Base-by-base conservation (phyloP, 35 echinoderm and acorn worm species). In the Strongylocentrotus purpuratus region DNA sequence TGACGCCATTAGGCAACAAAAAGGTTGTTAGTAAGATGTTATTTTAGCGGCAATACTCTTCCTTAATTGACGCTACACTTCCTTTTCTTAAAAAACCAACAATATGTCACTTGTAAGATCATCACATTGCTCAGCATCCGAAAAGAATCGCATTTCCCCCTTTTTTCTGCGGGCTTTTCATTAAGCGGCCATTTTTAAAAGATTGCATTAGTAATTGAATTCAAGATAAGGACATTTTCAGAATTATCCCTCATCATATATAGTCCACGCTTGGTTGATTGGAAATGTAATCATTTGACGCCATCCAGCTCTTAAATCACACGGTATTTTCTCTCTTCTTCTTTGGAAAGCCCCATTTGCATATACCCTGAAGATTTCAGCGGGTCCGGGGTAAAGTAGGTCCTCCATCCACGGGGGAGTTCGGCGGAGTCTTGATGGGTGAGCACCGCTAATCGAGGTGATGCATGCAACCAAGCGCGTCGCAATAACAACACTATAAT, bases 141-240 rank as follows among this genome's bases (percentile, higher is more conserved):
- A 78, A 28, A 78, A 78, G 8, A 78, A 78, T 22, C 65, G 65
- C 65, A n/a, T 4, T 31, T n/a, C 5, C 25, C 25, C 20, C 65
- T n/a, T 28, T 78, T 78, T 78, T 78, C 65, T 78, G 7, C 22
- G 25, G 65, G 65, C 65, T n/a, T 78, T 4, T 78, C 65, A 78
- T 78, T 78, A 78, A 28, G 22, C 20, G 65, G 65, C 65, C 65
- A 78, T 78, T 78, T 41, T 78, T 78, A 78, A 78, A 78, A 78
- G 65, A 78, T 78, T 78, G 65, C 65, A 78, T 78, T 78, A 78
- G 65, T 78, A 78, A 78, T 78, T 78, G 65, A 78, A 78, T 78
- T 78, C 65, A 78, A 78, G 65, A 78, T 28, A 78, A 78, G 65
- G 65, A 28, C 65, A 78, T 78, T 78, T 78, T 78, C 20, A 78